These are phyloP conservation scores for Phthorimaea operculella DNA, from an alignment of 1,140 invertebrate genomes.

Conservation along the genomic window DNA sequence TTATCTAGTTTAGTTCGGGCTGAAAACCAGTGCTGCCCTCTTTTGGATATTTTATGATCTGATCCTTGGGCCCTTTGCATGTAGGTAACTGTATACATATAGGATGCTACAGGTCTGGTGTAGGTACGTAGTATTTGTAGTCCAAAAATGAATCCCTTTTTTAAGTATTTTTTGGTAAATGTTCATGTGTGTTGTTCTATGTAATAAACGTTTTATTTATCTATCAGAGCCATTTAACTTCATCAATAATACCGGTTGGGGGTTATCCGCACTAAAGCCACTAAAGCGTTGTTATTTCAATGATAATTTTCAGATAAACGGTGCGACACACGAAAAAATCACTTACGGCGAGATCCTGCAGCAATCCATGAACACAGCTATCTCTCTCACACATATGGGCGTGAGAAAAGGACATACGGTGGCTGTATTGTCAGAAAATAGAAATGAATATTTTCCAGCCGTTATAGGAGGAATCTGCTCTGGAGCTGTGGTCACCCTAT, in stretches of 20 bases:
- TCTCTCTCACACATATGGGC: slow-evolving; percentile 38
- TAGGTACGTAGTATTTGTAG: too few species aligned
- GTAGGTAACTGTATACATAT: too few species aligned
- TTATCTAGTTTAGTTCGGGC: too few species aligned
- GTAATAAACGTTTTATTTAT: not conserved
- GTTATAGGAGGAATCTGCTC: slow-evolving; percentile 27
- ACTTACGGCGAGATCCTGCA: slow-evolving; percentile 35
- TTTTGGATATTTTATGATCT: too few species aligned
- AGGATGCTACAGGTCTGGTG: too few species aligned
- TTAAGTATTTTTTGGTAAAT: too few species aligned
- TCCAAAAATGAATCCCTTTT: too few species aligned
- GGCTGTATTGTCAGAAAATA: slow-evolving; percentile 37
- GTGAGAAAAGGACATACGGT: slow-evolving; percentile 41
- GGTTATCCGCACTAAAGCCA: not conserved
- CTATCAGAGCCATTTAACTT: not conserved
- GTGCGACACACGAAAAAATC: slow-evolving; percentile 26
- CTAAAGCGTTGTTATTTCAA: not conserved
- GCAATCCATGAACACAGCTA: slow-evolving; percentile 39
- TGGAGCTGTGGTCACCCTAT: slow-evolving; percentile 33
- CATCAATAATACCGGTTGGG: not conserved
- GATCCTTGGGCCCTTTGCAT: too few species aligned
- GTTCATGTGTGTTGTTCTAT: too few species aligned
- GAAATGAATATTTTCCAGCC: slow-evolving; percentile 36
- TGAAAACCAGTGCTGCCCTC: too few species aligned
- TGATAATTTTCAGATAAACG: slow-evolving; percentile 37